phyloP scores from a whole-genome alignment of 2,888 invertebrate genomes.

The Nycteola revayana region DNA sequence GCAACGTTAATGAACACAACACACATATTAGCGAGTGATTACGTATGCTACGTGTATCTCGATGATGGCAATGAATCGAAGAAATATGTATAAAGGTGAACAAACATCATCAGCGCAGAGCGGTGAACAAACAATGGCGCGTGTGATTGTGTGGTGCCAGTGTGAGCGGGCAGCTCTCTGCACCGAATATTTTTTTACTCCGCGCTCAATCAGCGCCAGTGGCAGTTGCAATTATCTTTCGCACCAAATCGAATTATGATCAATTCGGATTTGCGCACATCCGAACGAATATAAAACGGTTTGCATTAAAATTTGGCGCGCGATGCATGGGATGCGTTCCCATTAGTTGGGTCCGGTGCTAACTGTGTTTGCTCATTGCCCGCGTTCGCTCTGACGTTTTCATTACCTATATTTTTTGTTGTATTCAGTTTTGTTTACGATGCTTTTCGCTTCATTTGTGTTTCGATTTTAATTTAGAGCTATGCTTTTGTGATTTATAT shows the following conservation, averaged over 20 bases:
- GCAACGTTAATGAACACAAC: background rate
- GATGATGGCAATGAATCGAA: constrained; percentile 34
- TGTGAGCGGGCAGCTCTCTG: constrained; percentile 39
- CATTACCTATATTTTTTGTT: constrained; percentile 55
- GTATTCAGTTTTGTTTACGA: constrained; percentile 48
- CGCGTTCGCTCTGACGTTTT: constrained; percentile 50
- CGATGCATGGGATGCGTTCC: constrained; percentile 78
- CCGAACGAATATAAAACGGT: constrained; percentile 81
- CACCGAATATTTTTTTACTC: constrained; percentile 57
- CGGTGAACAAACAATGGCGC: constrained; percentile 68
- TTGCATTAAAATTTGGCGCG: constrained; percentile 80
- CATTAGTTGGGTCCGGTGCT: constrained; percentile 69
- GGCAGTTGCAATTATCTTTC: constrained; percentile 81
- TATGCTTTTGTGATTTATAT: no score
- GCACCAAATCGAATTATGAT: constrained; percentile 81
- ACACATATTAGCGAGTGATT: constrained; percentile 19
- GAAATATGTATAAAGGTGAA: constrained; percentile 58
- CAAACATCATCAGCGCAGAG: constrained; percentile 72
- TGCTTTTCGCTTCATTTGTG: constrained; percentile 41
- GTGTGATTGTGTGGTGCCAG: constrained; percentile 64
- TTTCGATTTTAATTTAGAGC: constrained; percentile 35
- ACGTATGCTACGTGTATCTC: constrained; percentile 22
- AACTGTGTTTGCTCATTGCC: constrained; percentile 63
- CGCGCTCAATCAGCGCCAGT: constrained; percentile 77
- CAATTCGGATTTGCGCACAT: constrained; percentile 82